A percentile compares a stretch with the other conserved stretches of the same genome.
Evolutionary conservation across 1,140 invertebrate genomes (phyloP).

Genomic region (Conus ventricosus): DNA sequence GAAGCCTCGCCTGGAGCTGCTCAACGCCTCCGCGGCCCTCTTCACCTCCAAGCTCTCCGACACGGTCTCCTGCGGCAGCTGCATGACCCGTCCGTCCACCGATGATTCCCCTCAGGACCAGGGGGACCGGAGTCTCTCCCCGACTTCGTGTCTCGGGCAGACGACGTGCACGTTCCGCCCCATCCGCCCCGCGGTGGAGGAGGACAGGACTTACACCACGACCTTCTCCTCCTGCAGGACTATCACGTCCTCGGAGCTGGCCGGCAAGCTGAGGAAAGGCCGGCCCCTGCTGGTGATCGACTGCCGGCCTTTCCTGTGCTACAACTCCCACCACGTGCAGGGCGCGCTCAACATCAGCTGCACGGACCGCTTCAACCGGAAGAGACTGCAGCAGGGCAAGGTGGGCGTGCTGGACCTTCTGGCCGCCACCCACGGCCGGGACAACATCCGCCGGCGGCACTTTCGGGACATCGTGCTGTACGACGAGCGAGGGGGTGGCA

Average conservation of each 20-base stretch:
- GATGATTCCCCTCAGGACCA: conserved; percentile 2
- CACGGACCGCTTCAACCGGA: conserved; percentile 83
- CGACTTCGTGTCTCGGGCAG: conserved; percentile 5
- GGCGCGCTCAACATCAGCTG: conserved; percentile 87
- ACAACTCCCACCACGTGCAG: conserved; percentile 83
- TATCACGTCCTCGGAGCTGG: conserved; percentile 61
- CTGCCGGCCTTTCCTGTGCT: conserved; percentile 84
- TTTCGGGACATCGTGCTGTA: conserved; percentile 81
- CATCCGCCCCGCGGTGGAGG: neutral
- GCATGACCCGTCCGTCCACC: neutral
- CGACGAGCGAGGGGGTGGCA: conserved; percentile 78
- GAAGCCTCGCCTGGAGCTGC: conserved; percentile 15
- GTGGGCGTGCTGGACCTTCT: conserved; percentile 82
- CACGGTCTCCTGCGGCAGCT: neutral
- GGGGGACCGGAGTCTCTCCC: neutral
- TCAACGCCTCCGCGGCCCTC: neutral
- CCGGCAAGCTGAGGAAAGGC: conserved; percentile 54
- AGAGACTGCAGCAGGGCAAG: conserved; percentile 82
- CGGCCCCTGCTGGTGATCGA: conserved; percentile 80
- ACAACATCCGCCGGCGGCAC: conserved; percentile 77
- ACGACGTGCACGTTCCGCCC: conserved; percentile 27
- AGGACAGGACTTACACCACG: neutral
- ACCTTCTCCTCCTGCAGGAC: conserved; percentile 52
- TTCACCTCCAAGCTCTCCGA: neutral
- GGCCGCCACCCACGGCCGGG: conserved; percentile 80